Evolutionary conservation across 2,797 vertebrate genomes (phyloP), one percentile per base, ranked within the genome.

Genomic region (Cacajao melanocephalus): DNA sequence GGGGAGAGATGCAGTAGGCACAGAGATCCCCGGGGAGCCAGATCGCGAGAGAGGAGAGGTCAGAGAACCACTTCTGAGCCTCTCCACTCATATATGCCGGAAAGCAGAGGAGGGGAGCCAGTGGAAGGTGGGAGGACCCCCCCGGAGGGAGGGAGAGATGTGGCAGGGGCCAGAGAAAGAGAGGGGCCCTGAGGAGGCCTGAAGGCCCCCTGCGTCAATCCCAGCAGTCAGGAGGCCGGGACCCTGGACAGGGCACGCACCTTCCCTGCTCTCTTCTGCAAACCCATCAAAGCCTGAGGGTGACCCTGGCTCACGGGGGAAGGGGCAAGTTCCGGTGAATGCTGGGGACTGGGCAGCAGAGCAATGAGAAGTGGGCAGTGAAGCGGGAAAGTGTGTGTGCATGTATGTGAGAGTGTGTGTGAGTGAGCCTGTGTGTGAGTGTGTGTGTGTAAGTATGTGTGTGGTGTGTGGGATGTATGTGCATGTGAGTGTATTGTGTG

Each of bases 101-200:
- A 73, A n/a, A 78, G n/a, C 28, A 55, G 89, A 93, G 70, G 55
- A 30, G 41, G 55, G 46, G 26, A 30, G 24, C 24, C 20, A 28
- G 26, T 7, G 33, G 19, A 24, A 8, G 6, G 19, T 7, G 17
- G 33, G 36, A 1, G 7, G 57, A 22, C 17, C 44, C 4, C 4
- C 28, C 0, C 2, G 2, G 28, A 70, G 15, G 50, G 30, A 73
- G 13, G 8, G 30, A 20, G 52, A 1, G 73, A 44, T 9, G 15
- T 2, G 5, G 39, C 0, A 14, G 39, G 15, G 20, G 14, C 9
- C 61, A 55, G 30, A 39, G 41, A 22, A 19, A 36, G 46, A 11
- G 52, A 17, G 8, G 4, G 9, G 11, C 3, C 4, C 1, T 6
- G 36, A 33, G 46, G 84, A 41, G 5, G 39, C 36, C 0, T 0